Evolutionary conservation across 2,888 invertebrate species (phyloP).

Genomic region (Unio delphinus): DNA sequence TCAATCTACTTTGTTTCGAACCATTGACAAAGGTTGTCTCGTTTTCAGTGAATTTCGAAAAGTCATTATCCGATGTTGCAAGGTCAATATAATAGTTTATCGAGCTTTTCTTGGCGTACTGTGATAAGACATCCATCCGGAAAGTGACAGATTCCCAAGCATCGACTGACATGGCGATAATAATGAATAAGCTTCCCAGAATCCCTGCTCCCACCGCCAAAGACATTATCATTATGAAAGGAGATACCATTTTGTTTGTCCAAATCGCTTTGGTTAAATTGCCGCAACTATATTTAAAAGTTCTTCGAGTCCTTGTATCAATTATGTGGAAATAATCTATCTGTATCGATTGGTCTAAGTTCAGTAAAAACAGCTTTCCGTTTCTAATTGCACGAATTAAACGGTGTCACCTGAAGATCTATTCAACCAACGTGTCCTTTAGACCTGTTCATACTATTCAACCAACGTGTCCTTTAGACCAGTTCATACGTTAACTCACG

Average conservation of each 20-base stretch:
- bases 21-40: too few relatives aligned
- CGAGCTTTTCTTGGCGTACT: slow-evolving; percentile 8
- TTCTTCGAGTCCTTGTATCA: too few relatives aligned
- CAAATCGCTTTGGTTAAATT: too few relatives aligned
- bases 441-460: too few relatives aligned
- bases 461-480: too few relatives aligned
- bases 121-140: slow-evolving; percentile 1
- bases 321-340: too few relatives aligned
- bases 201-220: slow-evolving; percentile 18
- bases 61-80: neutral
- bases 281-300: too few relatives aligned
- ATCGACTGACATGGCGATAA: slow-evolving; percentile 21
- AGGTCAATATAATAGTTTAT: slow-evolving; percentile 6
- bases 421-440: too few relatives aligned
- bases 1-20: neutral
- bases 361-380: neutral
- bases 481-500: too few relatives aligned
- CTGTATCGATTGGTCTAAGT: too few relatives aligned
- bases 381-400: neutral
- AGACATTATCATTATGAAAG: slow-evolving; percentile 24
- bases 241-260: slow-evolving; percentile 14
- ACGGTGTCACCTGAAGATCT: neutral
- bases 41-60: too few relatives aligned
- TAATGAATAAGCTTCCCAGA: slow-evolving; percentile 23
- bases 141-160: slow-evolving; percentile 18